Base-by-base conservation (phyloP, 2,888 invertebrate genomes). In the Hemicrepidius hirtus region DNA sequence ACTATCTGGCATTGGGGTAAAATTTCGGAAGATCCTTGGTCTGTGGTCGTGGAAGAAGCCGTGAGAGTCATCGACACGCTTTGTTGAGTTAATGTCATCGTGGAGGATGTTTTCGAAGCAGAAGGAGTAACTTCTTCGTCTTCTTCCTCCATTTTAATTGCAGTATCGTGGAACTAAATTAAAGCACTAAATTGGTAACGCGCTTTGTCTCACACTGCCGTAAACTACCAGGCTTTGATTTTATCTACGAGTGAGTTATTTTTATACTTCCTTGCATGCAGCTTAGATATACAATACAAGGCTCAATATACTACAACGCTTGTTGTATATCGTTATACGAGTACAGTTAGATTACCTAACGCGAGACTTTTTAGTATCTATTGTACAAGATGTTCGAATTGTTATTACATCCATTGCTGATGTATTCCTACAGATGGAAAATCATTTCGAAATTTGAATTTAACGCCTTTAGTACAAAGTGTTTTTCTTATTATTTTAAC, bases 1-100 rank as follows among this genome's bases (percentile, higher is more conserved):
- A 87, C 83, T 57, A 87, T 87, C 76, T 87, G 87, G 78, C 86
- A 87, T 79, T 85, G 85, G 9, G 86, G 85, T 65, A 80, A 76
- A 5, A 80, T 75, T 73, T 78, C 78, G 16, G 75, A 55, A 21
- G 75, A 75, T 20, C 78, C 78, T 21, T 75, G 77, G 18, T 78
- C 75, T 70, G 75, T 63, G 10, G 78, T 78, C n/a, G 82, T 75
- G 28, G 81, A 71, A n/a, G 80, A 77, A 55, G 81, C 77, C 9
- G 80, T 79, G 41, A 78, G 77, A 37, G 79, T 79, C 16, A 79
- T 67, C 59, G 80, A 77, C n/a, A 85, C 73, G 71, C 81, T 84
- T 74, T 85, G 85, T 66, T 85, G 85, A 0, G 84, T 85, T 63
- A 86, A 71, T 4, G 86, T 86, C 32, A 83, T 79, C 37, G 86